Percentiles rank a stretch among this genome's conserved stretches.
Conservation (phyloP, 2,113 vertebrate species). For the Siniperca knerii region DNA sequence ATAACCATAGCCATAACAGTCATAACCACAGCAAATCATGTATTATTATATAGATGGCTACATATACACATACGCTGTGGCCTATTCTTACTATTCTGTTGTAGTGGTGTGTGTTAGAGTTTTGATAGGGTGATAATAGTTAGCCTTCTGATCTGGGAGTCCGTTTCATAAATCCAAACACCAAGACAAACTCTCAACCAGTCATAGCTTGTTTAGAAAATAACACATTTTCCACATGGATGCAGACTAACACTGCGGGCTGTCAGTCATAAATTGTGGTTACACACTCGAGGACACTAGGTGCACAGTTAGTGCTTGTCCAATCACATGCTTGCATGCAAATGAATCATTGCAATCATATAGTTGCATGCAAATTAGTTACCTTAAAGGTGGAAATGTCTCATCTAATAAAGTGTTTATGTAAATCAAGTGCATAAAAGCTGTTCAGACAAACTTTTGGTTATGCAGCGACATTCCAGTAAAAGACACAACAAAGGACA, state of each 20-base stretch:
- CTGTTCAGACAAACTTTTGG: not conserved
- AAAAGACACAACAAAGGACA: constrained; percentile 4
- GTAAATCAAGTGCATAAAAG: not conserved
- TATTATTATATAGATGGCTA: not conserved
- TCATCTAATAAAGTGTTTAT: constrained; percentile 2
- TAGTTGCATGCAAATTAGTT: not conserved
- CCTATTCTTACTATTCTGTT: not conserved
- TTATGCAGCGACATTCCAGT: not conserved
- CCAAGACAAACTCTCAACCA: not conserved
- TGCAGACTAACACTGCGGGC: not conserved
- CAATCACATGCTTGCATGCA: constrained; percentile 18
- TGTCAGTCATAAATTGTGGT: constrained; percentile 15
- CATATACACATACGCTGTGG: not conserved
- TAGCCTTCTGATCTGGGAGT: not conserved
- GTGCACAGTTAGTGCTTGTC: not conserved
- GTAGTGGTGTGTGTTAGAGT: not conserved
- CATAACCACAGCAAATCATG: not conserved
- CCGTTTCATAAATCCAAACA: constrained; percentile 14
- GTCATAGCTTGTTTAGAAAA: constrained; percentile 1
- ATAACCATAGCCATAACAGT: not conserved
- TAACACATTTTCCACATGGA: not conserved
- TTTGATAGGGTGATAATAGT: constrained; percentile 11
- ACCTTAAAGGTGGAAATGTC: constrained; percentile 1
- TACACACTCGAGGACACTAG: not conserved
- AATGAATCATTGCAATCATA: constrained; percentile 9